Evolutionary conservation across 1,140 invertebrate species (phyloP).

Genomic region (Neoseiulus cucumeris): DNA sequence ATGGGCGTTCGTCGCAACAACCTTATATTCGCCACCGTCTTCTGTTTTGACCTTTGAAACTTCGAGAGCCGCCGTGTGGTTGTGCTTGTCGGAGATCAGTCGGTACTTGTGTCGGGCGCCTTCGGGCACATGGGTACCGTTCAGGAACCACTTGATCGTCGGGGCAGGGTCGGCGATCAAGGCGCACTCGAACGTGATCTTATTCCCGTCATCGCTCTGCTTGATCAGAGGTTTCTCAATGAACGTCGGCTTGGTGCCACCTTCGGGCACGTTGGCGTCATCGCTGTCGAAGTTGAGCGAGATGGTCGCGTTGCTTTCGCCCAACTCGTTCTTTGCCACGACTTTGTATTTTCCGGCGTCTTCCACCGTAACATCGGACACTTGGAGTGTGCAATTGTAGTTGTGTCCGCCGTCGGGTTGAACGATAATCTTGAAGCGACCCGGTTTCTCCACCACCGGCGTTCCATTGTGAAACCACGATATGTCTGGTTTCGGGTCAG

Average conservation of each 20-base stretch:
- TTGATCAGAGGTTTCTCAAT: slow-evolving; percentile 83
- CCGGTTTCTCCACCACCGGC: slow-evolving; percentile 17
- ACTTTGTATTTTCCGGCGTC: slow-evolving; percentile 93
- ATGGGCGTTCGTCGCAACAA: slow-evolving; percentile 69
- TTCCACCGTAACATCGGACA: slow-evolving; percentile 80
- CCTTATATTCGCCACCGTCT: slow-evolving; percentile 82
- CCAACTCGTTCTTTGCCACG: slow-evolving; percentile 83
- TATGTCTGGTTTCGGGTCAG: slow-evolving; percentile 73
- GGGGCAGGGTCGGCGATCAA: slow-evolving; percentile 85
- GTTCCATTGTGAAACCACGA: slow-evolving; percentile 70
- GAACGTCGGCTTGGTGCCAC: slow-evolving; percentile 81
- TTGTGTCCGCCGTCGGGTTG: slow-evolving; percentile 49
- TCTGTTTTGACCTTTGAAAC: slow-evolving; percentile 56
- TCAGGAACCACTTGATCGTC: slow-evolving; percentile 65
- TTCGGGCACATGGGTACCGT: slow-evolving; percentile 51
- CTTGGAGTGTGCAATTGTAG: slow-evolving; percentile 69
- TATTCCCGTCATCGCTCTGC: slow-evolving; percentile 76
- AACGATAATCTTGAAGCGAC: slow-evolving; percentile 24
- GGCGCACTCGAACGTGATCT: slow-evolving; percentile 83
- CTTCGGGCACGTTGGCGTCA: slow-evolving; percentile 23
- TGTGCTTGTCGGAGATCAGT: slow-evolving; percentile 20
- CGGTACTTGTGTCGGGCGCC: slow-evolving; percentile 43
- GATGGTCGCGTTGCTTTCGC: slow-evolving; percentile 85
- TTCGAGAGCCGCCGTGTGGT: slow-evolving; percentile 64
- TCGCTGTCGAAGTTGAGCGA: slow-evolving; percentile 94